Conservation (phyloP, 1,140 invertebrate genomes). For the Hyposmocoma kahamanoa region DNA sequence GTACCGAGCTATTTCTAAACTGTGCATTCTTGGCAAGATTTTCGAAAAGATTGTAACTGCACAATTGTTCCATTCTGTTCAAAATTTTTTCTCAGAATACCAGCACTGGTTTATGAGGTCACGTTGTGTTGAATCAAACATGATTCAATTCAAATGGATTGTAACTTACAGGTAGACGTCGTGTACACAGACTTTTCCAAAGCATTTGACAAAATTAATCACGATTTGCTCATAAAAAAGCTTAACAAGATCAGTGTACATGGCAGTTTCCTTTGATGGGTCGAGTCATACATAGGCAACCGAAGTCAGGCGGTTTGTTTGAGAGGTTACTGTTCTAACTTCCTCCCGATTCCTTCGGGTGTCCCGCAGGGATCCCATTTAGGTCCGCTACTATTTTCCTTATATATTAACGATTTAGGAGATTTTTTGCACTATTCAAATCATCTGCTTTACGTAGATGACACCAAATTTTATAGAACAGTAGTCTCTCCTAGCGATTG, state of each 20-base stretch:
- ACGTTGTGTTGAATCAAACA: not conserved
- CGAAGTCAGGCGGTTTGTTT: not conserved
- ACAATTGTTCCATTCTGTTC: conserved; percentile 4
- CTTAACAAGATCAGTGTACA: not conserved
- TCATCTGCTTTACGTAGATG: not conserved
- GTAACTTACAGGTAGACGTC: not conserved
- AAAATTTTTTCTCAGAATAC: not conserved
- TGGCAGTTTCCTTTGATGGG: not conserved
- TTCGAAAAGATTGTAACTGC: conserved; percentile 23
- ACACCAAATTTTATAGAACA: not conserved
- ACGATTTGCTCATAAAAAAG: not conserved
- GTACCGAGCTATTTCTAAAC: conserved; percentile 32
- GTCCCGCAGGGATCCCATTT: not conserved
- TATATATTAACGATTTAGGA: not conserved
- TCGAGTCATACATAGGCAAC: not conserved
- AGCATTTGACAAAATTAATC: conserved; percentile 5
- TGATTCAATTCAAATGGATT: conserved; percentile 1
- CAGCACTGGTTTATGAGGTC: not conserved
- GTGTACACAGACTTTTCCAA: conserved; percentile 4
- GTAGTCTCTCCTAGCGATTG: not conserved
- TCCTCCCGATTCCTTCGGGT: not conserved
- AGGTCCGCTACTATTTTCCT: not conserved
- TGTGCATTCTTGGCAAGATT: conserved; percentile 27
- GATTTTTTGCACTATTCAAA: not conserved
- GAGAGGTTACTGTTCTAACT: not conserved